Evolutionary conservation across 2,888 invertebrate genomes (phyloP).

Genomic region (Anodontia alba): DNA sequence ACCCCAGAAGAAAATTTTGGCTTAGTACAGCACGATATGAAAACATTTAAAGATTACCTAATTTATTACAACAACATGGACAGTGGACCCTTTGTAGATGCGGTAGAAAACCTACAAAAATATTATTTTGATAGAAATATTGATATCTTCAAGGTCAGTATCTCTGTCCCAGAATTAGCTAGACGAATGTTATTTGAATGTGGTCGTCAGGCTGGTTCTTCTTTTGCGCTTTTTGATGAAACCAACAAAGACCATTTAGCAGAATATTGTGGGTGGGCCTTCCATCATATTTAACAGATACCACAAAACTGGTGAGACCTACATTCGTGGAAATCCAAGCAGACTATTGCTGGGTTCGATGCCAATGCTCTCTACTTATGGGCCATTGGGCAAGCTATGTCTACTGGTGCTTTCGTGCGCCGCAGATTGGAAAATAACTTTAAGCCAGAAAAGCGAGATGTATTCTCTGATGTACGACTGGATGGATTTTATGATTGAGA

Average conservation of each 20-base stretch:
- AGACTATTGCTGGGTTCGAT: slow-evolving; percentile 41
- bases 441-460: slow-evolving; percentile 34
- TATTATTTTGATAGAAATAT: slow-evolving; percentile 9
- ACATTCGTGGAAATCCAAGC: slow-evolving; percentile 9
- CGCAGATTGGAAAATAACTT: slow-evolving; percentile 35
- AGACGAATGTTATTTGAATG: slow-evolving; percentile 33
- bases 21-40: too few species aligned
- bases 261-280: slow-evolving; percentile 14
- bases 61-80: too few species aligned
- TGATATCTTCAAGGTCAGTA: slow-evolving; percentile 42
- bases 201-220: not conserved
- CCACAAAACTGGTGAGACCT: slow-evolving; percentile 20
- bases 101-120: slow-evolving; percentile 19
- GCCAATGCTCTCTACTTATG: slow-evolving; percentile 49
- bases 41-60: too few species aligned
- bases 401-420: slow-evolving; percentile 36
- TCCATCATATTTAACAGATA: slow-evolving; percentile 20
- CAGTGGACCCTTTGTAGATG: slow-evolving; percentile 11
- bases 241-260: not conserved
- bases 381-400: slow-evolving; percentile 38
- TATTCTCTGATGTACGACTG: slow-evolving; percentile 27
- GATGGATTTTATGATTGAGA: slow-evolving; percentile 35
- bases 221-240: slow-evolving; percentile 29
- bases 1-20: too few species aligned
- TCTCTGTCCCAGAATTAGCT: slow-evolving; percentile 41